These are phyloP conservation scores for Oopsacas minuta DNA, from an alignment of 37 sponge, comb jelly and placozoan species.

Conservation along the genomic window DNA sequence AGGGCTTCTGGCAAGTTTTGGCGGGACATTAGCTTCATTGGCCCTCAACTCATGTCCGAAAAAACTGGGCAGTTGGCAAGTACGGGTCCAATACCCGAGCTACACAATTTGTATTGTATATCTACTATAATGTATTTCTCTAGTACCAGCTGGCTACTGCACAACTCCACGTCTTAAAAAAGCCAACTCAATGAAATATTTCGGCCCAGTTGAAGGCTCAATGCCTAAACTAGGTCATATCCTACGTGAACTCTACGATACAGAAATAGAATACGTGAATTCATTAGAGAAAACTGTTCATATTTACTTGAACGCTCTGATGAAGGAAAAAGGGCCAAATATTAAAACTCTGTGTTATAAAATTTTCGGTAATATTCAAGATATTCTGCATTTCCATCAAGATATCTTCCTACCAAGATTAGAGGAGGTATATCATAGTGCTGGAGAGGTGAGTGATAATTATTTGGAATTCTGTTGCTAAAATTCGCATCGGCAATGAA, in stretches of 20 bases:
- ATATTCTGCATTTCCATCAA: not conserved
- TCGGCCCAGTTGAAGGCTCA: not conserved
- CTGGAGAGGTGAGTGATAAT: not conserved
- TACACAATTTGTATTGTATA: no score
- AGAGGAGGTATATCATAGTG: not conserved
- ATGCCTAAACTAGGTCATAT: not conserved
- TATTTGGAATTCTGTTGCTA: no score
- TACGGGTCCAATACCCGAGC: no score
- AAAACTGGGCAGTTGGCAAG: no score
- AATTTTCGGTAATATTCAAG: not conserved
- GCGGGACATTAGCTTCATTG: no score
- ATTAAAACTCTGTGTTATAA: not conserved
- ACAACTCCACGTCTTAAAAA: not conserved
- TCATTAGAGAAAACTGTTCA: not conserved
- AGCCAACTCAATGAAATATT: not conserved
- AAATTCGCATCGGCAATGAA: no score
- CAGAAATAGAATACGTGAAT: not conserved
- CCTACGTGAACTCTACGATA: not conserved
- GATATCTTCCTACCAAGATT: not conserved
- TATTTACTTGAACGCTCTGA: not conserved
- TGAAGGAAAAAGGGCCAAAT: not conserved
- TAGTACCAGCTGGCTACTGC: not conserved
- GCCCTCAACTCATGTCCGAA: no score
- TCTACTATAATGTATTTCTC: not conserved
- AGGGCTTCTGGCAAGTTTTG: no score